These are phyloP conservation scores for Phycodurus eques DNA, from an alignment of 2,113 vertebrate species.

Conservation along the genomic window DNA sequence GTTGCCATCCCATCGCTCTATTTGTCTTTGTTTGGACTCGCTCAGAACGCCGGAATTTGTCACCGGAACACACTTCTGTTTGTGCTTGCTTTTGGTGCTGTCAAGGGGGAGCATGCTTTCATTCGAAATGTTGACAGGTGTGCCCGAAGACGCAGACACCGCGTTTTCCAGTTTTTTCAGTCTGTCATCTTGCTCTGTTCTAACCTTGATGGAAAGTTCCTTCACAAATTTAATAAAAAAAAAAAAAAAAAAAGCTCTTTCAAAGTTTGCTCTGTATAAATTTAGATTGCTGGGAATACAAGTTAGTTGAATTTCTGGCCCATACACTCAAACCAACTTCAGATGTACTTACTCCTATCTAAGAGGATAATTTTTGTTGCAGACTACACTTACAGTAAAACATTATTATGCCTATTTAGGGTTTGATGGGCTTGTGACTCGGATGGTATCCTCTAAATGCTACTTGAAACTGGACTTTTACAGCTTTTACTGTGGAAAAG, in stretches of 20 bases:
- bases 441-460: not conserved
- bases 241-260: constrained; percentile 14
- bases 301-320: constrained; percentile 8
- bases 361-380: not conserved
- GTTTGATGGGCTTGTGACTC: not conserved
- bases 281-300: constrained; percentile 6
- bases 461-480: not conserved
- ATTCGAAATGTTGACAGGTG: constrained; percentile 65
- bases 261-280: constrained; percentile 15
- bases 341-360: not conserved
- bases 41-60: constrained; percentile 50
- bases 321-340: not conserved
- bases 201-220: constrained; percentile 45
- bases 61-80: constrained; percentile 26
- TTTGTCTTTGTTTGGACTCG: constrained; percentile 47
- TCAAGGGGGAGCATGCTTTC: constrained; percentile 40
- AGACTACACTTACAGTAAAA: not conserved
- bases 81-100: constrained; percentile 49
- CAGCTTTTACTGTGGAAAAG: not conserved
- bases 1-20: constrained; percentile 16
- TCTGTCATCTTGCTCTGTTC: constrained; percentile 49
- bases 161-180: constrained; percentile 49
- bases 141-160: constrained; percentile 53
- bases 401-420: not conserved
- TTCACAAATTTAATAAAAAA: constrained; percentile 34